phyloP scores from a whole-genome alignment of 2,113 vertebrate genomes.

The Xyliphius kryptos region DNA sequence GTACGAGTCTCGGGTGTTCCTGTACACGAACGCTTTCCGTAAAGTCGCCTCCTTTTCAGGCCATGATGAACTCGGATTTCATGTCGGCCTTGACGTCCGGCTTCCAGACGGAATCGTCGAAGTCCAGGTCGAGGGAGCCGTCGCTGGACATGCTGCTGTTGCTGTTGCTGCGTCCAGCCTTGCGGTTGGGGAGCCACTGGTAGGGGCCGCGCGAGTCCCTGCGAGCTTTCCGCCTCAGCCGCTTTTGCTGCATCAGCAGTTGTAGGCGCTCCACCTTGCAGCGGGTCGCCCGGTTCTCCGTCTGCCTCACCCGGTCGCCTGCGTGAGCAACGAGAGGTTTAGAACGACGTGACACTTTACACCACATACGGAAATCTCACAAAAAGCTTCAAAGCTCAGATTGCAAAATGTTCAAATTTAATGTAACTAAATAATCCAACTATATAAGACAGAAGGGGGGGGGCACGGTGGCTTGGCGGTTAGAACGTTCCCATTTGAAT shows the following conservation, averaged over 20 bases:
- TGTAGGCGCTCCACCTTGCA: constrained; percentile 95
- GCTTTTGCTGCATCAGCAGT: constrained; percentile 93
- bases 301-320: constrained; percentile 92
- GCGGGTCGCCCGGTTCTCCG: constrained; percentile 91
- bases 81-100: constrained; percentile 94
- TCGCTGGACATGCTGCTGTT: constrained; percentile 77
- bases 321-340: neutral
- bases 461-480: no score
- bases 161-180: constrained; percentile 84
- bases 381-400: no score
- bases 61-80: constrained; percentile 93
- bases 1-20: constrained; percentile 27
- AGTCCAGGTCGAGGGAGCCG: constrained; percentile 89
- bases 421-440: no score
- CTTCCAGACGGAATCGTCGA: constrained; percentile 95
- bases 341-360: neutral
- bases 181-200: constrained; percentile 89
- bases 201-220: constrained; percentile 83
- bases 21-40: constrained; percentile 38
- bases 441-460: no score
- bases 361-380: no score
- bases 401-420: no score
- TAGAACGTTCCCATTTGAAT: no score
- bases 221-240: constrained; percentile 86
- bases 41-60: constrained; percentile 56